Evolutionary conservation across 2,888 invertebrate species (phyloP).

Genomic region (Meliscaeva auricollis): DNA sequence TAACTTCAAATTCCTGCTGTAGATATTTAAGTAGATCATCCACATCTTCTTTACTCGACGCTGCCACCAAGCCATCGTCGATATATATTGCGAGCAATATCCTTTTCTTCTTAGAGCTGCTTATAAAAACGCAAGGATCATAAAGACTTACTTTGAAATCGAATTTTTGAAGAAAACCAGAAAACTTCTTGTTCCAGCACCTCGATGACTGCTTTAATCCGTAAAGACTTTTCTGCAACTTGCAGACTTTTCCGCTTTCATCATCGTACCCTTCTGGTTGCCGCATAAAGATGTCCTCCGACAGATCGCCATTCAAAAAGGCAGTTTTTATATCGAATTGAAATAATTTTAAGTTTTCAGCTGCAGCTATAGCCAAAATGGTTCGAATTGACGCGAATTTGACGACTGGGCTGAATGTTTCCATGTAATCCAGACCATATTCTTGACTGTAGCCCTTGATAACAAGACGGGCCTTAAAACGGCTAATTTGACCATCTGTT

Average conservation of each 20-base stretch:
- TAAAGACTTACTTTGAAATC: slow-evolving; percentile 26
- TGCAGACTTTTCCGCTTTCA: slow-evolving; percentile 43
- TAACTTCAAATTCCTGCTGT: slow-evolving; percentile 30
- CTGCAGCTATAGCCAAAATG: slow-evolving; percentile 71
- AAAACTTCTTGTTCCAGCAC: slow-evolving; percentile 36
- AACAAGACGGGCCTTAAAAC: not conserved
- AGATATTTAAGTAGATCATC: slow-evolving; percentile 13
- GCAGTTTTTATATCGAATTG: slow-evolving; percentile 7
- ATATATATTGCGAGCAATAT: slow-evolving; percentile 24
- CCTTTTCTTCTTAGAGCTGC: slow-evolving; percentile 5
- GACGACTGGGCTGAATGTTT: slow-evolving; percentile 17
- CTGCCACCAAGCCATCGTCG: slow-evolving; percentile 41
- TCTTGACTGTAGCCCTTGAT: not conserved
- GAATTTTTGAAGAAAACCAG: slow-evolving; percentile 14
- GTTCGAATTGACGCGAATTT: not conserved
- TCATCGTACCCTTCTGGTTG: slow-evolving; percentile 27
- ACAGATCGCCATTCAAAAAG: slow-evolving; percentile 32
- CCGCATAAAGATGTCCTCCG: slow-evolving; percentile 51
- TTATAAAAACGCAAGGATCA: slow-evolving; percentile 37
- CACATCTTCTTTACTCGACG: slow-evolving; percentile 20
- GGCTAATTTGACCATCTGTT: slow-evolving; percentile 19
- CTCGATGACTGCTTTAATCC: slow-evolving; percentile 33
- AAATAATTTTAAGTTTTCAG: slow-evolving; percentile 63
- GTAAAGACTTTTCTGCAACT: slow-evolving; percentile 50
- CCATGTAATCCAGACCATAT: slow-evolving; percentile 17